Evolutionary conservation across 2,888 invertebrate species (phyloP), one percentile per base, ranked within the genome.

Genomic region (Cotesia congregata): DNA sequence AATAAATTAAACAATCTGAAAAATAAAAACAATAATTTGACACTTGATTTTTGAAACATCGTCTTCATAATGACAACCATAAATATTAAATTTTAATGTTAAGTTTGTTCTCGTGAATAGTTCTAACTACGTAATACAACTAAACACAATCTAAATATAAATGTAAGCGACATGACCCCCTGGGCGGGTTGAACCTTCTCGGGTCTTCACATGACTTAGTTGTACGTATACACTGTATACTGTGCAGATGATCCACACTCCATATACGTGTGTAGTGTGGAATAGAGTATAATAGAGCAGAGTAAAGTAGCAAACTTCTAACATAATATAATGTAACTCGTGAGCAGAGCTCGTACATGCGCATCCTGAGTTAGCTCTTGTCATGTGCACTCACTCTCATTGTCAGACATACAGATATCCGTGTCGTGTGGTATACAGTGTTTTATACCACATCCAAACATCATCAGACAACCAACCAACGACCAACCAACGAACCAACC

Each of bases 351-450:
- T 64, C 64, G 64, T 41, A 65, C 65, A 72, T 62, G 72, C 72
- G 72, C 64, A 15, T 72, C 72, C 40, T 30, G 39, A 64, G 40
- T 38, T 17, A 5, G 15, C 62, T 71, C 62, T 65, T 65, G 65
- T 72, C 72, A 72, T 71, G 72, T 72, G 72, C 72, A 72, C 40
- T 72, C 64, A 72, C 40, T 72, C 64, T 65, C 64, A 72, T 72
- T 72, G 72, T 72, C 15, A 64, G 72, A 41, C 72, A 65, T 72
- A 40, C 72, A 64, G 59, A 41, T 64, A 72, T 72, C 39, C 72
- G 64, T 72, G 72, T 72, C 65, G 64, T 65, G 64, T 65, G 50
- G 50, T 50, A 50, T 50, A 50, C 50, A 50, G 65, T 64, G 62
- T 72, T 65, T 40, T 64, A 72, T 72, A 70, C 30, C 40, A 41